Base-by-base conservation (phyloP, 1,140 invertebrate genomes). In the Drosophila bipectinata region DNA sequence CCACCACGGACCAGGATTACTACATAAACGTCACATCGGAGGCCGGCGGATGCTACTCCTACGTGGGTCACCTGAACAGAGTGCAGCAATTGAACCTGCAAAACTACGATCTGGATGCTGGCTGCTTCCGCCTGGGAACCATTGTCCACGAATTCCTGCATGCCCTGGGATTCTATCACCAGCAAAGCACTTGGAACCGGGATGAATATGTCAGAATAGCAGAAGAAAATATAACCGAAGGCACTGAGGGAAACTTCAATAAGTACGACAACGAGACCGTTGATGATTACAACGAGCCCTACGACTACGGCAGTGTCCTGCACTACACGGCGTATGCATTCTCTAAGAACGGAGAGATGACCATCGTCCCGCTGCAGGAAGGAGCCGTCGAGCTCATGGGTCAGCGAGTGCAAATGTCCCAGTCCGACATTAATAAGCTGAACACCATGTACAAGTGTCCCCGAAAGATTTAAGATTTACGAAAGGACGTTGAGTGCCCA, bases 261-360 rank as follows among this genome's bases (percentile, higher is more conserved):
- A 94, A 94, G 69, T 91, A 79, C 18, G 63, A 82, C 0, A 92
- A 83, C 1, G 91, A 93, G 1, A 92, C 90, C 0, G 77, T 90
- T 0, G 66, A 56, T 6, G 92, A 94, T 61, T 94, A 92, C 58
- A 92, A 92, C 4, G 80, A 93, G 55, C 64, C 69, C 9, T 96
- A 96, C 72, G 95, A 96, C 89, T 95, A 95, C 68, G 89, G 90
- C 2, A 95, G 94, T 68, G 92, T 96, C 8, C 94, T 95, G 94
- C 95, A 96, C 78, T 96, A 96, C 73, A 93, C 93, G 54, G 90
- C 94, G 0, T 94, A 93, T 53, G 96, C 96, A 0, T 97, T 97
- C 91, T 95, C 95, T 1, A 93, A 91, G 48, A 97, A 97, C 90
- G 94, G 94, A 4, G 91, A 94, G 75, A 94, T 94, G 39, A 97